phyloP scores from a whole-genome alignment of 2,888 invertebrate genomes.

The Eupithecia tripunctaria region DNA sequence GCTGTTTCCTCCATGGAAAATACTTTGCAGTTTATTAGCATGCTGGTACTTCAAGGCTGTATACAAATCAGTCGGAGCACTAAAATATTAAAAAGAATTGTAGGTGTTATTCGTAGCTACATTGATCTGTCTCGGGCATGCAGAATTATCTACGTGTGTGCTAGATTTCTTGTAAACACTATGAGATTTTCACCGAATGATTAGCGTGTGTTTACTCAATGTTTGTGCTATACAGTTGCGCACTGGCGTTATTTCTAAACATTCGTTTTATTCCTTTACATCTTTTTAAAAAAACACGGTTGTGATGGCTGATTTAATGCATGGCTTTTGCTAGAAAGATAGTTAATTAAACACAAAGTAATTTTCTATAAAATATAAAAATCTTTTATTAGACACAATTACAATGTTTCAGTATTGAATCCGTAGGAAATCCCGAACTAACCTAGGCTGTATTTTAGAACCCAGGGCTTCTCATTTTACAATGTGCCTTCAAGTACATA shows the following conservation, averaged over 20 bases:
- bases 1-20: slow-evolving; percentile 30
- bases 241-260: neutral
- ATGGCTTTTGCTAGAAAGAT: neutral
- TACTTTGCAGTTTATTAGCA: slow-evolving; percentile 20
- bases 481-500: too few relatives aligned
- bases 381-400: too few relatives aligned
- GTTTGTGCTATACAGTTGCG: neutral
- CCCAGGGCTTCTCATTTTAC: too few relatives aligned
- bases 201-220: neutral
- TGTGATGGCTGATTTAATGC: neutral
- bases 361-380: too few relatives aligned
- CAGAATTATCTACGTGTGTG: neutral
- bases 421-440: too few relatives aligned
- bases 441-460: too few relatives aligned
- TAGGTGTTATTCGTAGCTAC: neutral
- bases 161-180: slow-evolving; percentile 8
- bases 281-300: neutral
- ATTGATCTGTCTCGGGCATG: neutral
- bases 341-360: neutral
- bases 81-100: neutral
- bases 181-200: neutral
- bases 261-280: neutral
- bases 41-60: slow-evolving; percentile 33
- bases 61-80: slow-evolving; percentile 4
- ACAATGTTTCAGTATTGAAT: too few relatives aligned